Percentiles rank a stretch among this genome's conserved stretches.
Conservation (phyloP, 2,113 vertebrate species). For the Macrotis lagotis region DNA sequence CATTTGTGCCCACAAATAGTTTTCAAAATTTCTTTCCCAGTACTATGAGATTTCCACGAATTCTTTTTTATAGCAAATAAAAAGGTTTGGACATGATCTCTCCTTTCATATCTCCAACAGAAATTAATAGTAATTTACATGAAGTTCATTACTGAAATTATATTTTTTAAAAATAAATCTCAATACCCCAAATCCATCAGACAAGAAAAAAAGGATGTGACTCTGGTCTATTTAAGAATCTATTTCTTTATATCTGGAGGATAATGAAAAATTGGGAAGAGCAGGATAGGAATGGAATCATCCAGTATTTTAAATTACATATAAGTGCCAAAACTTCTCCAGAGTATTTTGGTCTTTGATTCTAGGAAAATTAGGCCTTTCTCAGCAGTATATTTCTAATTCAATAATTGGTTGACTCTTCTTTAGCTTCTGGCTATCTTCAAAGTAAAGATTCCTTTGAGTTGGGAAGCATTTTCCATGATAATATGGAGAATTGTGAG, state of each 20-base stretch:
- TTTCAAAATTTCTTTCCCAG: background rate
- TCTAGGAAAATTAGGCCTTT: background rate
- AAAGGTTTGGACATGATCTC: background rate
- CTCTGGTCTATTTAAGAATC: background rate
- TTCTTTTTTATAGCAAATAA: background rate
- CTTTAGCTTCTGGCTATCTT: conserved; percentile 30
- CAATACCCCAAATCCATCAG: background rate
- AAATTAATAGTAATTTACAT: background rate
- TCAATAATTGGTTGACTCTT: background rate
- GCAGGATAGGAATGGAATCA: background rate
- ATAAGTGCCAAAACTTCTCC: conserved; percentile 24
- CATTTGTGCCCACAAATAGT: background rate
- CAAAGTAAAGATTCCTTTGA: conserved; percentile 33
- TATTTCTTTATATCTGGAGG: background rate
- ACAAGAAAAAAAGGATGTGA: background rate
- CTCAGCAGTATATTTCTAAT: conserved; percentile 40
- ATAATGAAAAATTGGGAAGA: background rate
- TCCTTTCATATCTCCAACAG: background rate
- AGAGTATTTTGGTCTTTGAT: background rate
- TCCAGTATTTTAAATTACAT: background rate
- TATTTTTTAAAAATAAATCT: background rate
- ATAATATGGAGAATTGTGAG: conserved; percentile 8
- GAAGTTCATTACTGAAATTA: background rate
- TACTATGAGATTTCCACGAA: background rate
- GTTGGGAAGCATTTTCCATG: conserved; percentile 40